phyloP scores from a whole-genome alignment of 2,888 invertebrate species.

The Chrysotoxum bicinctum region DNA sequence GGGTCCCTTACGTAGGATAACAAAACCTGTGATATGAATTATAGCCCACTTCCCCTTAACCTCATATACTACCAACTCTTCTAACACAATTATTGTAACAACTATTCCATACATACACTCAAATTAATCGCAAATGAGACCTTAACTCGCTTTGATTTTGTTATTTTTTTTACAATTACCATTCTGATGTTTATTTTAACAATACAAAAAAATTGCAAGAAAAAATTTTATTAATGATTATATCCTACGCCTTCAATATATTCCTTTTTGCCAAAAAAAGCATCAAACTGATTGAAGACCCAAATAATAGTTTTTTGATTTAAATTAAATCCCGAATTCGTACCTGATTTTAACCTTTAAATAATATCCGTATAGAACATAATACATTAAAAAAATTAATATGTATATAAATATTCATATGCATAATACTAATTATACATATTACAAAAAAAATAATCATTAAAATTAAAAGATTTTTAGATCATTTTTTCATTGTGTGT shows the following conservation, averaged over 20 bases:
- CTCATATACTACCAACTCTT: neutral
- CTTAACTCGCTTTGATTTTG: neutral
- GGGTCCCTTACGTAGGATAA: neutral
- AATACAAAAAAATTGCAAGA: neutral
- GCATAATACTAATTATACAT: neutral
- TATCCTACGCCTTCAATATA: conserved; percentile 72
- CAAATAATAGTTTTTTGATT: neutral
- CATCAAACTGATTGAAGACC: neutral
- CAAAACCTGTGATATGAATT: neutral
- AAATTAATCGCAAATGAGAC: conserved; percentile 2
- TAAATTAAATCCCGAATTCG: neutral
- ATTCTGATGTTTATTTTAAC: conserved; percentile 4
- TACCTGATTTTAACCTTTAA: neutral
- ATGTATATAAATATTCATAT: neutral
- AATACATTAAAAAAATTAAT: neutral
- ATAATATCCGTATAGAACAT: neutral
- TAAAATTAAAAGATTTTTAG: neutral
- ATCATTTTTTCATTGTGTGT: neutral
- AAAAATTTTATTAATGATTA: neutral
- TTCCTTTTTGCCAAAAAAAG: conserved; percentile 55
- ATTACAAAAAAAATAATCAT: neutral
- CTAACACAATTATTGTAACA: neutral
- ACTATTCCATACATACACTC: conserved; percentile 2
- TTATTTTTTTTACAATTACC: conserved; percentile 16
- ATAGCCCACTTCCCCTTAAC: neutral